These are phyloP conservation scores for Ctenicera cuprea DNA, from an alignment of 2,888 invertebrate genomes.

Conservation along the genomic window DNA sequence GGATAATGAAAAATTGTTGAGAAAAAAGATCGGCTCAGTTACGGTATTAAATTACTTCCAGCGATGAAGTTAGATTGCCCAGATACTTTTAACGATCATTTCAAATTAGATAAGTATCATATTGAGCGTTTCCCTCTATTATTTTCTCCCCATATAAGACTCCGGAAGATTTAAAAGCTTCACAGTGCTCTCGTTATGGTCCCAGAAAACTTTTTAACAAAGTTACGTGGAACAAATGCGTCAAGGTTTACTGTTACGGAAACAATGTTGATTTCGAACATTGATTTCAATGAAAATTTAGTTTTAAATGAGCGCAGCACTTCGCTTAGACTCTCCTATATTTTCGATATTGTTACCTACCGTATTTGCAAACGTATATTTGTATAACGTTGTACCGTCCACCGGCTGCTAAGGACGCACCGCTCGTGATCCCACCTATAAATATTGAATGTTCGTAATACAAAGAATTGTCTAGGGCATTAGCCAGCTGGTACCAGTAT, in stretches of 20 bases:
- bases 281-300: not conserved
- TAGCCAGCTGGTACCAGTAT: too few relatives aligned
- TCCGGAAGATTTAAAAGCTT: conserved; percentile 20
- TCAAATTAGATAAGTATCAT: conserved; percentile 27
- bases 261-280: not conserved
- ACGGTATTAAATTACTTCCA: conserved; percentile 19
- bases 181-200: not conserved
- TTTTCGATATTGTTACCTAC: too few relatives aligned
- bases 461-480: too few relatives aligned
- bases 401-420: too few relatives aligned
- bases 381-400: too few relatives aligned
- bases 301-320: too few relatives aligned
- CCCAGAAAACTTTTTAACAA: conserved; percentile 16
- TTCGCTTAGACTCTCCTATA: too few relatives aligned
- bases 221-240: conserved; percentile 5
- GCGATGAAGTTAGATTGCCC: conserved; percentile 27
- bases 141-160: conserved; percentile 16
- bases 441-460: too few relatives aligned
- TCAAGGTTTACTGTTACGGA: not conserved
- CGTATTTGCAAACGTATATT: too few relatives aligned
- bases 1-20: conserved; percentile 18
- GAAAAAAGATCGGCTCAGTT: conserved; percentile 10
- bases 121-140: conserved; percentile 27
- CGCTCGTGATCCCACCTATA: too few relatives aligned
- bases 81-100: conserved; percentile 29